A percentile compares a stretch with the other conserved stretches of the same genome.
Conservation (phyloP, 1,140 invertebrate genomes). For the Lepidostoma basale region DNA sequence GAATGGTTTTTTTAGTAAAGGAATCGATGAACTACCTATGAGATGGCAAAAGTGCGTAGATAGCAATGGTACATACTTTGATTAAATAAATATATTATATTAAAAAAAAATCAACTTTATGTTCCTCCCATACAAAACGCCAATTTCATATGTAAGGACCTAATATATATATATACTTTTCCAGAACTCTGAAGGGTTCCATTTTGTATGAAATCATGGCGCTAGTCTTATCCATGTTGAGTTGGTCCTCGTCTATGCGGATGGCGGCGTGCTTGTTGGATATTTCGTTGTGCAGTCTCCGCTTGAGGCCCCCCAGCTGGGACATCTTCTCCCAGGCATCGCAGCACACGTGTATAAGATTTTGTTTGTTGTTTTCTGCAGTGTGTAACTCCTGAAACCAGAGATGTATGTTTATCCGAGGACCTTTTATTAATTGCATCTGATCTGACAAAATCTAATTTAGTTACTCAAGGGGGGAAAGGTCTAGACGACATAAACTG, state of each 20-base stretch:
- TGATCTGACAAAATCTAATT: not conserved
- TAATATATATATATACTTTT: constrained; percentile 65
- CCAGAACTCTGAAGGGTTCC: constrained; percentile 73
- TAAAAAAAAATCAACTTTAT: too few species aligned
- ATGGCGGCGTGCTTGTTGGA: constrained; percentile 80
- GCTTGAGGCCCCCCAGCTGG: constrained; percentile 78
- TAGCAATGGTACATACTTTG: too few species aligned
- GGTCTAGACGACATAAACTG: too few species aligned
- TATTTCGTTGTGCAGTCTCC: constrained; percentile 76
- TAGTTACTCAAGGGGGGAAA: too few species aligned
- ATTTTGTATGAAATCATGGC: constrained; percentile 80
- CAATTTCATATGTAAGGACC: too few species aligned
- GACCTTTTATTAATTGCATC: not conserved
- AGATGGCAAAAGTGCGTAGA: too few species aligned
- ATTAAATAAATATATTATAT: too few species aligned
- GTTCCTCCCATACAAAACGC: too few species aligned
- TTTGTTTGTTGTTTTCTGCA: constrained; percentile 56
- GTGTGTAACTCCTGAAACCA: constrained; percentile 55
- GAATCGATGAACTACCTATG: too few species aligned
- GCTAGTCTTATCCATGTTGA: constrained; percentile 74
- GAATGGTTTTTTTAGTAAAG: too few species aligned
- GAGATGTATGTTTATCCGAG: not conserved
- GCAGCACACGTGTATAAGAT: constrained; percentile 54
- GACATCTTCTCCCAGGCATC: constrained; percentile 83
- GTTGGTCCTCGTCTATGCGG: constrained; percentile 77